Percentiles rank a stretch among this genome's conserved stretches.
These are phyloP conservation scores for Globodera ellingtonae DNA, from an alignment of 1,140 invertebrate species.

Conservation along the genomic window DNA sequence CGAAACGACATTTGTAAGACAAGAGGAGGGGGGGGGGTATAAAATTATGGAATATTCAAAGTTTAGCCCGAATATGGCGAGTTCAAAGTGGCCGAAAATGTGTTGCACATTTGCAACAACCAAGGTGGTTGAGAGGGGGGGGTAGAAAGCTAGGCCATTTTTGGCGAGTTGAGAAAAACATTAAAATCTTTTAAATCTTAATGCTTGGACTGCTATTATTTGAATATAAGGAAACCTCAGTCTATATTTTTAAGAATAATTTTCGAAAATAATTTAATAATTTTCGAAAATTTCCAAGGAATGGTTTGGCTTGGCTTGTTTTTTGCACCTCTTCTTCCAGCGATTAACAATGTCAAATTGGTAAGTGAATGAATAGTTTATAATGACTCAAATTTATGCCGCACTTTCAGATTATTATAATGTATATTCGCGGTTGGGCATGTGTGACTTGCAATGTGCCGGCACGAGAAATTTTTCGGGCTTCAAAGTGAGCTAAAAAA, in stretches of 20 bases:
- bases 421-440: conserved; percentile 78
- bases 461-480: conserved; percentile 82
- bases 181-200: no score
- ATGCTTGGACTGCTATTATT: no score
- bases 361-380: background rate
- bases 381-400: background rate
- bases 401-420: conserved; percentile 73
- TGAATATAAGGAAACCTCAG: no score
- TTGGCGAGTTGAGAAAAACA: no score
- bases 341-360: conserved; percentile 86
- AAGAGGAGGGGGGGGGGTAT: background rate
- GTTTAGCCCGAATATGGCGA: conserved; percentile 84
- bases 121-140: conserved; percentile 72
- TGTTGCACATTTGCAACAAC: conserved; percentile 91
- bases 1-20: conserved; percentile 79
- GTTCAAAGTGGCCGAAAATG: conserved; percentile 97
- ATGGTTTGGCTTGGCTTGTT: conserved; percentile 85
- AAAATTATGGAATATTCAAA: background rate
- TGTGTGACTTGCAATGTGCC: conserved; percentile 76
- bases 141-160: no score
- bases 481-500: conserved; percentile 30
- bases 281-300: background rate
- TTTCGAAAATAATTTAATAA: no score
- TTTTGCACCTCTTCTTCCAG: conserved; percentile 87
- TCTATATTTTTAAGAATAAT: no score